These are phyloP conservation scores for Apoda limacodes DNA, from an alignment of 2,888 invertebrate species.

Conservation along the genomic window DNA sequence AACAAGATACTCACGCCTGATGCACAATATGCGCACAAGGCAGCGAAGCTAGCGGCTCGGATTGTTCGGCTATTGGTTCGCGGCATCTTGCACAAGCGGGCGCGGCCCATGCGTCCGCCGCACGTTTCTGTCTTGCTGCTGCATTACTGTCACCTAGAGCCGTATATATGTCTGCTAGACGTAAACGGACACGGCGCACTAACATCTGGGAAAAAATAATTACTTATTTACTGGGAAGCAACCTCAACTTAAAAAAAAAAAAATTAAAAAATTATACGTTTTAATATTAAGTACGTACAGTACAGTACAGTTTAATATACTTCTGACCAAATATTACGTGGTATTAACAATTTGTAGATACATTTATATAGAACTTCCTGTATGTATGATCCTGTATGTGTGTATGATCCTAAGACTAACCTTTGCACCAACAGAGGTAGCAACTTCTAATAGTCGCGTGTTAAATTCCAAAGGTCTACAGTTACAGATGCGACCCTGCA, in stretches of 20 bases:
- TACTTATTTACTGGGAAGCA: too few species aligned
- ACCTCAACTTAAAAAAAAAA: too few species aligned
- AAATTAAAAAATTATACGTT: too few species aligned
- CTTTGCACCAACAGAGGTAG: slow-evolving; percentile 88
- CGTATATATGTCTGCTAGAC: slow-evolving; percentile 84
- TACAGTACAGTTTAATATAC: too few species aligned
- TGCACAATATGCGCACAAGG: slow-evolving; percentile 91
- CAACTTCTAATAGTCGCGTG: slow-evolving; percentile 84
- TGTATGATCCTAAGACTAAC: slow-evolving; percentile 61
- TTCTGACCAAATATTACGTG: too few species aligned
- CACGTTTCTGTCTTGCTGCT: slow-evolving; percentile 78
- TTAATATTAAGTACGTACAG: too few species aligned
- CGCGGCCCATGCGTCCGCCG: slow-evolving; percentile 76
- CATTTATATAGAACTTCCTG: neutral
- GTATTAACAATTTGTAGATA: too few species aligned
- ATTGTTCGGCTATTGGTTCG: slow-evolving; percentile 73
- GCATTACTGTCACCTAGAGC: slow-evolving; percentile 86
- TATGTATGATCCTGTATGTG: neutral
- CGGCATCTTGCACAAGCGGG: slow-evolving; percentile 87
- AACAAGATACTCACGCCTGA: slow-evolving; percentile 70
- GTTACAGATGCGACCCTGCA: slow-evolving; percentile 88
- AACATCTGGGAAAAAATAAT: slow-evolving; percentile 80
- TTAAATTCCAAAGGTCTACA: slow-evolving; percentile 89
- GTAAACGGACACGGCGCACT: slow-evolving; percentile 81
- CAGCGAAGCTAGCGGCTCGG: slow-evolving; percentile 76